Evolutionary conservation across 1,140 invertebrate species (phyloP).

Genomic region (Megalopta genalis): DNA sequence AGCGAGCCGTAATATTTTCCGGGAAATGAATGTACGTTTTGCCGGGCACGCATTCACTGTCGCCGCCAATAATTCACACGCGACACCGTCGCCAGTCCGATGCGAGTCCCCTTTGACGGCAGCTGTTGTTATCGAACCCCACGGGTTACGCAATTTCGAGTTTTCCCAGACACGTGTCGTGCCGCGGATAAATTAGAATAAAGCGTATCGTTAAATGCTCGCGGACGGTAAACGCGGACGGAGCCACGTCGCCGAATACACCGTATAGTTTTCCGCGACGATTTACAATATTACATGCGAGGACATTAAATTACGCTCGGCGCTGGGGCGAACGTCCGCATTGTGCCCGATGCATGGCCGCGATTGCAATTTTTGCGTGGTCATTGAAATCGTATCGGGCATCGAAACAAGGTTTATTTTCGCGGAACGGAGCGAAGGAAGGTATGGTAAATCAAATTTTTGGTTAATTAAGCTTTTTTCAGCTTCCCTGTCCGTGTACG

Average conservation of each 20-base stretch:
- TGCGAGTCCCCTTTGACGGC: constrained; percentile 19
- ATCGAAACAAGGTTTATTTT: neutral
- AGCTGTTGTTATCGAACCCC: constrained; percentile 45
- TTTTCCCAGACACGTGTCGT: constrained; percentile 37
- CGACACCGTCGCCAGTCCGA: neutral
- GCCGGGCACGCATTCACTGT: neutral
- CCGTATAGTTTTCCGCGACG: constrained; percentile 23
- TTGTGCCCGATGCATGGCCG: neutral
- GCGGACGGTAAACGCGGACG: constrained; percentile 2
- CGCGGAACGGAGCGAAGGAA: too few species aligned
- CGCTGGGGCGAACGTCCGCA: too few species aligned
- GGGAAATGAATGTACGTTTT: neutral
- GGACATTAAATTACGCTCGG: neutral
- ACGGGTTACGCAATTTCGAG: constrained; percentile 52
- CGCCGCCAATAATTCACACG: neutral
- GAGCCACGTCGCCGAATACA: neutral
- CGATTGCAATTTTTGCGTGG: neutral
- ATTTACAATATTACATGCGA: constrained; percentile 40
- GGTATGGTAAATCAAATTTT: constrained; percentile 46
- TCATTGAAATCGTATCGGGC: neutral
- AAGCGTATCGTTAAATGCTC: constrained; percentile 36
- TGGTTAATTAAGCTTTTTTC: constrained; percentile 33
- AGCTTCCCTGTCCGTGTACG: neutral
- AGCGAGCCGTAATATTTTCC: constrained; percentile 5
- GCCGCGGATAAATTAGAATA: constrained; percentile 47